A percentile compares a stretch with the other conserved stretches of the same genome.
These are phyloP conservation scores for Odocoileus hemionus DNA, from an alignment of 2,113 vertebrate species.

Conservation along the genomic window DNA sequence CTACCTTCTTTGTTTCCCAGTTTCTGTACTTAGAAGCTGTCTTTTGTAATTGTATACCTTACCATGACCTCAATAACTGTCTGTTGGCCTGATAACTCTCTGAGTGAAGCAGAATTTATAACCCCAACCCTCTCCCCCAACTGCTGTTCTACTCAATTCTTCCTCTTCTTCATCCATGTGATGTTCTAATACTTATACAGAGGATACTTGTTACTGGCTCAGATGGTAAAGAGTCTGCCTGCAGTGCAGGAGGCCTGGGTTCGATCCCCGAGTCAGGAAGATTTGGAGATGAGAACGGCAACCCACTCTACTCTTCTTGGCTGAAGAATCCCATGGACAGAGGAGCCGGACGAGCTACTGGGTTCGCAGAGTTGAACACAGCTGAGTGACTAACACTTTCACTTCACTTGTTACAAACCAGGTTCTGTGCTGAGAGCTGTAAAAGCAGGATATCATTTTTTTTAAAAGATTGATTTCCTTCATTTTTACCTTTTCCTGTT, in stretches of 20 bases:
- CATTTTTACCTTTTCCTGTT: neutral
- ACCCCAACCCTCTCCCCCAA: neutral
- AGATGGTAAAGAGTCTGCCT: neutral
- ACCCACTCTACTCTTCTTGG: neutral
- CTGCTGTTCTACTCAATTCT: neutral
- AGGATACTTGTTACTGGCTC: neutral
- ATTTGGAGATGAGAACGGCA: neutral
- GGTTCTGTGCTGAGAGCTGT: neutral
- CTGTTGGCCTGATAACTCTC: neutral
- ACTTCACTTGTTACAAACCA: neutral
- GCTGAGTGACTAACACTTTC: neutral
- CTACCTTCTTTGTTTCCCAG: neutral
- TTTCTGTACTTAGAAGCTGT: neutral
- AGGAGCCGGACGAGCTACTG: neutral
- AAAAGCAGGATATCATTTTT: neutral
- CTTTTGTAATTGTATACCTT: neutral
- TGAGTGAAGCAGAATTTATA: neutral
- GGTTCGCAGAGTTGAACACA: neutral
- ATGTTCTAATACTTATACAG: neutral
- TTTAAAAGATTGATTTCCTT: neutral
- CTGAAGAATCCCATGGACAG: neutral
- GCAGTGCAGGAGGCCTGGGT: neutral
- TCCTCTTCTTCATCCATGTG: neutral
- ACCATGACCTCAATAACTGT: accelerated
- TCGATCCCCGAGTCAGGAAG: neutral